A percentile compares a stretch with the other conserved stretches of the same genome.
These are phyloP conservation scores for Pseudococcus longispinus DNA, from an alignment of 2,888 invertebrate species.

Conservation along the genomic window DNA sequence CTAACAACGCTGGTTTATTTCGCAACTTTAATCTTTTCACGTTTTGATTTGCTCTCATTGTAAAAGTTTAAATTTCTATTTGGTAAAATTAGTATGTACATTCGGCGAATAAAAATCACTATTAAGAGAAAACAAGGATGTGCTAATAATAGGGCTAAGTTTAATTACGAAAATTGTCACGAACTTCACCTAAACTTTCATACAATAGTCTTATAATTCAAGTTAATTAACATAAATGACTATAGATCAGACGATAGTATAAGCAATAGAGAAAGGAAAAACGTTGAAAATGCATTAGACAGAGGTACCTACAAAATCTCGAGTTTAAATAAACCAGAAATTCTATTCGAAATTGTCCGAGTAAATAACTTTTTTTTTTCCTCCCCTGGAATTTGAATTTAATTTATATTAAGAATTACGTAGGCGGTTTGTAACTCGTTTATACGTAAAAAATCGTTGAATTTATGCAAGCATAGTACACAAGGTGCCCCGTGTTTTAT, in stretches of 20 bases:
- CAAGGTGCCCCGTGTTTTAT: too few relatives aligned
- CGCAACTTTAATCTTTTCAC: background rate
- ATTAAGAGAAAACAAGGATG: background rate
- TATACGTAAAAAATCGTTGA: too few relatives aligned
- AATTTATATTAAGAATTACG: background rate
- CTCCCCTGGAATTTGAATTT: background rate
- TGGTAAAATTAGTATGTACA: background rate
- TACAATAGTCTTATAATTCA: conserved; percentile 13
- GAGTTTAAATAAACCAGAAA: background rate
- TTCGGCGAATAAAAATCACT: background rate
- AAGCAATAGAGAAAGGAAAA: background rate
- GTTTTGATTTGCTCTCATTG: background rate
- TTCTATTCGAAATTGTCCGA: background rate
- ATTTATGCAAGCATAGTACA: too few relatives aligned
- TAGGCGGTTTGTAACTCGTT: background rate
- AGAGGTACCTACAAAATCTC: background rate
- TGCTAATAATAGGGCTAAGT: conserved; percentile 6
- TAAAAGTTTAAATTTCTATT: background rate
- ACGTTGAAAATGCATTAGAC: background rate
- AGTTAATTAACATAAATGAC: conserved; percentile 6
- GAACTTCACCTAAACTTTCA: background rate
- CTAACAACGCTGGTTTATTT: background rate
- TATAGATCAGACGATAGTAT: background rate
- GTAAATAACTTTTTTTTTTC: background rate
- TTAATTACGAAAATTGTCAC: conserved; percentile 26